Conservation (phyloP, 2,888 invertebrate genomes). For the Lasioglossum figueresi region DNA sequence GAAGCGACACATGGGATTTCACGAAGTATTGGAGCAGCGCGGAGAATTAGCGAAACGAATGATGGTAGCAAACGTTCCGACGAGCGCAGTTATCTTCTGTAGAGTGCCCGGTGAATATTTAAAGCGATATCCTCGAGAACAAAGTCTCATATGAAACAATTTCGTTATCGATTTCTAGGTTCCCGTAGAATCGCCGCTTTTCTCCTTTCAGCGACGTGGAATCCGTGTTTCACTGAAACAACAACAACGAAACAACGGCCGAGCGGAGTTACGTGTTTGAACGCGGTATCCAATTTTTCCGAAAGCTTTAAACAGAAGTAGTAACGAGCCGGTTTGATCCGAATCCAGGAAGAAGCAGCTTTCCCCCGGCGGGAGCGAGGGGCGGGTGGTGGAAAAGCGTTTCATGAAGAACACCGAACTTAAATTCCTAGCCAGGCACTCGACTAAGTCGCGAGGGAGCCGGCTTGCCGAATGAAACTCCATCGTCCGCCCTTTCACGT, state of each 20-base stretch:
- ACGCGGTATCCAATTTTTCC: constrained; percentile 47
- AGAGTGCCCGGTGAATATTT: constrained; percentile 1
- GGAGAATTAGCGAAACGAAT: neutral
- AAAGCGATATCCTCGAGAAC: neutral
- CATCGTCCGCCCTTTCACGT: constrained; percentile 47
- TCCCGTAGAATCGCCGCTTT: neutral
- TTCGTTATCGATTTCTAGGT: neutral
- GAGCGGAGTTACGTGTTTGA: neutral
- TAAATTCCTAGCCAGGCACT: constrained; percentile 66
- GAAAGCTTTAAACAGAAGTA: constrained; percentile 46
- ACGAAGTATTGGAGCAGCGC: neutral
- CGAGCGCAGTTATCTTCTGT: neutral
- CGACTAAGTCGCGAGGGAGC: constrained; percentile 50
- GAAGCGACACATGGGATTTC: neutral
- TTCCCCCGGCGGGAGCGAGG: neutral
- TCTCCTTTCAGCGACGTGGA: neutral
- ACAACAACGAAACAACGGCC: neutral
- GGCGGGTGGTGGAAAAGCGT: constrained; percentile 22
- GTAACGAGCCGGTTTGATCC: constrained; percentile 47
- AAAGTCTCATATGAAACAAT: neutral
- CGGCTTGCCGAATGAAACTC: constrained; percentile 59
- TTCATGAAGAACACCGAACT: constrained; percentile 63
- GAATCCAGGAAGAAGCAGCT: constrained; percentile 55
- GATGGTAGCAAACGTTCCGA: neutral
- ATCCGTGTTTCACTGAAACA: neutral